Evolutionary conservation across 2,888 invertebrate species (phyloP), one percentile per base, ranked within the genome.

Genomic region (Leptopilina myrica): DNA sequence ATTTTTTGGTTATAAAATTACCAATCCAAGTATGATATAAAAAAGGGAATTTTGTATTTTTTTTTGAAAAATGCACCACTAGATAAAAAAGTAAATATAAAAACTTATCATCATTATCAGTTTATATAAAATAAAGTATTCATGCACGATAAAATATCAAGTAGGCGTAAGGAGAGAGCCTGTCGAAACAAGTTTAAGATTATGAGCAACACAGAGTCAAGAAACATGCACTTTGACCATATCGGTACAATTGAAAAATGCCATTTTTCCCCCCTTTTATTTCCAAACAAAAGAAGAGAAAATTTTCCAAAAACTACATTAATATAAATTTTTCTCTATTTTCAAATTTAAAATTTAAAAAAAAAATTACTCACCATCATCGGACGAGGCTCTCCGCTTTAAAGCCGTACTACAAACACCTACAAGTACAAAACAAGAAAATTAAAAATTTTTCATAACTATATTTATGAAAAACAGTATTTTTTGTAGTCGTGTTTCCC

Each of bases 311-410:
- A 1, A 46, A 46, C 7, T 46, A 49, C 2, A n/a, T n/a, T 56
- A 56, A 56, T 14, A 56, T 14, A 56, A 56, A 14, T 12, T n/a
- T 33, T 65, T 8, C 4, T 66, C 15, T 40, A 43, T n/a, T 43
- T 9, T 14, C 7, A 66, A 3, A n/a, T 43, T 43, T 33, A 33
- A 33, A 33, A 40, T 66, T 40, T 8, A 20, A 11, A 20, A 65
- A 43, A 49, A 64, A n/a, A 26, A 78, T 33, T 33, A 33, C 81
- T 79, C 76, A 81, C 81, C 81, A 65, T 81, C 80, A 53, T 81
- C 81, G 26, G 81, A 78, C 9, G 20, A 12, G 8, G 66, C 77
- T 77, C 26, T 81, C 26, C 81, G 76, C 20, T 62, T 62, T 6
- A 62, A 62, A 6, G 20, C 62, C 0, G 62, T 5, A 62, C 62